These are phyloP conservation scores for Aldabrachelys gigantea DNA, from an alignment of 2,113 vertebrate species.

Conservation along the genomic window DNA sequence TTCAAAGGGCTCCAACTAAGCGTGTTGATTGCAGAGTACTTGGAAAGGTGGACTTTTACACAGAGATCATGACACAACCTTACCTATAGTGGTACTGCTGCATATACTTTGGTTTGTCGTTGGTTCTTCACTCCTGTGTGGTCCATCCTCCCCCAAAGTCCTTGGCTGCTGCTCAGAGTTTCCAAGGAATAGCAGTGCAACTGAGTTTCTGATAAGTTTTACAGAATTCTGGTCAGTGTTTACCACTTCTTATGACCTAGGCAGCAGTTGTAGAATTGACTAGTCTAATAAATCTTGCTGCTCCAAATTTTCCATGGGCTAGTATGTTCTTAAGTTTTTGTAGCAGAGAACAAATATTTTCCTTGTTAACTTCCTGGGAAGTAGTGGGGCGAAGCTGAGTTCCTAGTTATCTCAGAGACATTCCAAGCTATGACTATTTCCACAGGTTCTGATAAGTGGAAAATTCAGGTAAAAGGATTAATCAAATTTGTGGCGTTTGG, in stretches of 20 bases:
- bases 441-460: fast-evolving
- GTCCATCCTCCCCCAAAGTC: not conserved
- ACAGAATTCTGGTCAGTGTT: not conserved
- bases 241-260: fast-evolving
- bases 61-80: too few relatives aligned
- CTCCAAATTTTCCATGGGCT: fast-evolving
- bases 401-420: fast-evolving
- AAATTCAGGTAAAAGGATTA: not conserved
- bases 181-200: not conserved
- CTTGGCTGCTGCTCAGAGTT: fast-evolving
- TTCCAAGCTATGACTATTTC: fast-evolving
- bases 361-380: fast-evolving
- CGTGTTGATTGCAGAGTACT: not conserved
- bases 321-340: fast-evolving
- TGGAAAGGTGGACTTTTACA: not conserved
- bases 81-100: too few relatives aligned
- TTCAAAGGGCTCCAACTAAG: not conserved
- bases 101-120: fast-evolving
- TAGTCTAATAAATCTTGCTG: not conserved
- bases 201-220: not conserved
- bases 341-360: fast-evolving
- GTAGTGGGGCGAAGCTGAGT: fast-evolving
- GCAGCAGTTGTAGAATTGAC: not conserved
- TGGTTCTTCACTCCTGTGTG: not conserved
- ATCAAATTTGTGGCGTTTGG: fast-evolving